Evolutionary conservation across 2,888 invertebrate species (phyloP), one percentile per base, ranked within the genome.

Genomic region (Bruchidius siliquastri): DNA sequence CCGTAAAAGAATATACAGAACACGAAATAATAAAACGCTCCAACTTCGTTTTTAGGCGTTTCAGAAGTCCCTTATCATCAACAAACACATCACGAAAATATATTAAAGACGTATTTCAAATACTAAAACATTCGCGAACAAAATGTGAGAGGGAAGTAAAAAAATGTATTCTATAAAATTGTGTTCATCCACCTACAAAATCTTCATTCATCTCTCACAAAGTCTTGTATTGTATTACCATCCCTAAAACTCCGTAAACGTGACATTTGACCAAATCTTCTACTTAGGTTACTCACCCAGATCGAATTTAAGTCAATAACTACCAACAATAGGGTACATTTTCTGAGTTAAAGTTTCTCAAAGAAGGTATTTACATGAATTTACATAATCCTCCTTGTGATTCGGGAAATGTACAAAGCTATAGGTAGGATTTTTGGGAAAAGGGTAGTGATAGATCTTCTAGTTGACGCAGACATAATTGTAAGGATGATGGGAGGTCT

Each of bases 341-440:
- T 72, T 72, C 72, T 30, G 26, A 72, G 72, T 71, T 71, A 30
- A 71, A 20, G 6, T 21, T 49, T 30, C 70, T 49, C 8, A 49
- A 74, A 72, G 72, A 71, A 72, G 66, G 73, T 77, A 76, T 76
- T 75, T 77, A 77, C 76, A 75, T 74, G 26, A 74, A 76, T 77
- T 76, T 77, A 73, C 74, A 76, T 75, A 75, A 76, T 77, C 76
- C 73, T n/a, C 22, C 70, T 73, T 76, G 77, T 77, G 76, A 76
- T 74, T 74, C 72, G 73, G 75, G 72, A 72, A 74, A 70, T 75
- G 73, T 72, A 74, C 75, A 76, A 74, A 72, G 72, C 71, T 30
- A 1, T 6, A 66, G 71, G 67, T 68, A 68, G 20, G 32, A 68
- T 70, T 72, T 72, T 72, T 67, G 18, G 8, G 49, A 49, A 49